Evolutionary conservation across 2,888 invertebrate species (phyloP).

Genomic region (Leucophenga maculata): DNA sequence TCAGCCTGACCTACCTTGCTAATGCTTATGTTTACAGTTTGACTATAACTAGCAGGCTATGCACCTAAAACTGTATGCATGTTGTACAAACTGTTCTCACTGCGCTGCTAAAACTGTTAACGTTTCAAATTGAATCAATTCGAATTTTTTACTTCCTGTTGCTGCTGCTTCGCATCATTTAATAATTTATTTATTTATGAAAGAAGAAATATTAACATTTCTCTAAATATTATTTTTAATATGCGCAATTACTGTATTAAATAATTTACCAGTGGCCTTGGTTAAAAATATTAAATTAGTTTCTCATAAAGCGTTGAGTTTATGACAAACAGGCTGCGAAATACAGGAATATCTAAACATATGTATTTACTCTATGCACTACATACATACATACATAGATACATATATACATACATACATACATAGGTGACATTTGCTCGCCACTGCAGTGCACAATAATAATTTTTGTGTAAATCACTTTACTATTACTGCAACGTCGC

Average conservation of each 20-base stretch:
- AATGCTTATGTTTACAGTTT: neutral
- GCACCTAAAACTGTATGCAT: too few species aligned
- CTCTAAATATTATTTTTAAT: neutral
- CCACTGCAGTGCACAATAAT: too few species aligned
- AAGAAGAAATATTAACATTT: neutral
- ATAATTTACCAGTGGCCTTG: too few species aligned
- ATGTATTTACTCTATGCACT: too few species aligned
- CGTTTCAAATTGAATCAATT: neutral
- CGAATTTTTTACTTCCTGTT: too few species aligned
- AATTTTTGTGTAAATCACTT: too few species aligned
- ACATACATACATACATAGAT: neutral
- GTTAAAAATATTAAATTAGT: neutral
- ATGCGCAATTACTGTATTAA: too few species aligned
- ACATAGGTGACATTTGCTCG: too few species aligned
- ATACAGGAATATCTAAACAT: slow-evolving; percentile 31
- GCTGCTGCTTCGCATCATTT: too few species aligned
- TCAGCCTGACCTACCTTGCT: too few species aligned
- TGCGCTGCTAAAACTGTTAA: slow-evolving; percentile 9
- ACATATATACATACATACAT: neutral
- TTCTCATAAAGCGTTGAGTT: slow-evolving; percentile 47
- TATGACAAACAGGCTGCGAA: slow-evolving; percentile 54
- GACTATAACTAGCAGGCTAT: neutral
- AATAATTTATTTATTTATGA: neutral
- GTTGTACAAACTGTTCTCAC: neutral
- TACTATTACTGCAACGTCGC: too few species aligned